Evolutionary conservation across 2,113 vertebrate species (phyloP).

Genomic region (Corvus hawaiiensis): DNA sequence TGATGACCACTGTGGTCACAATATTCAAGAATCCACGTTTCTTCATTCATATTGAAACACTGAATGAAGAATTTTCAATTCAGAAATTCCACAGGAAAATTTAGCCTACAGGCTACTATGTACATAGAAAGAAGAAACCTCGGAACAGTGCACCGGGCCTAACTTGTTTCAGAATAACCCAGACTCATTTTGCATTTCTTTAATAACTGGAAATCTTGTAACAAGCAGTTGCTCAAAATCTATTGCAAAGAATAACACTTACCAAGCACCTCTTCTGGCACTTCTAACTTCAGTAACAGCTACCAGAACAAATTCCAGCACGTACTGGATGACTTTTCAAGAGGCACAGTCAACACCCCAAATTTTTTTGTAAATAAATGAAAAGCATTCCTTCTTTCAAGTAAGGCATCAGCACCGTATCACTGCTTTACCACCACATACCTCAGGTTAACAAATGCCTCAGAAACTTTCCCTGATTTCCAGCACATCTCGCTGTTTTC

Average conservation of each 20-base stretch:
- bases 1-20: neutral
- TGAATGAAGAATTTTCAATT: neutral
- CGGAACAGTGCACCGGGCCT: neutral
- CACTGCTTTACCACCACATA: neutral
- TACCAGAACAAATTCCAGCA: neutral
- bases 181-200: neutral
- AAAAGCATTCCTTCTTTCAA: conserved; percentile 6
- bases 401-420: neutral
- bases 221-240: neutral
- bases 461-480: neutral
- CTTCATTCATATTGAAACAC: neutral
- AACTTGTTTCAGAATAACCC: neutral
- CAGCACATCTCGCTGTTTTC: neutral
- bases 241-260: neutral
- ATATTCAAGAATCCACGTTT: neutral
- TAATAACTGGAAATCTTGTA: neutral
- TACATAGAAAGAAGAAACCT: neutral
- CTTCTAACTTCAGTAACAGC: neutral
- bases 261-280: neutral
- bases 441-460: neutral
- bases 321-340: neutral
- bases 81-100: neutral
- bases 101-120: neutral
- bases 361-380: neutral
- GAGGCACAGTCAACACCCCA: neutral